Evolutionary conservation across 1,140 invertebrate species (phyloP).

Genomic region (Achroia grisella): DNA sequence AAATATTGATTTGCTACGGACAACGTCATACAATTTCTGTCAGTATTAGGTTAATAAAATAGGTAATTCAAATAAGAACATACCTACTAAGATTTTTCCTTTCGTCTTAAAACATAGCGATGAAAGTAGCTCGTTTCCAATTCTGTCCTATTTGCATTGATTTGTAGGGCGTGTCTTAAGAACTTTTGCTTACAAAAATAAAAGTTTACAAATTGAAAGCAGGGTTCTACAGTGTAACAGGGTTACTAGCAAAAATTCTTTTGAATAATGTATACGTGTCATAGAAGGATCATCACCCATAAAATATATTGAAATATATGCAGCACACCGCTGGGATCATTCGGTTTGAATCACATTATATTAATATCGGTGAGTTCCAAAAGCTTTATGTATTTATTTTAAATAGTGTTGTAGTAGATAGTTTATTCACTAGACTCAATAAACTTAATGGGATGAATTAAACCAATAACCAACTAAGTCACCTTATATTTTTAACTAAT

Average conservation of each 20-base stretch:
- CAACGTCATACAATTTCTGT: no score
- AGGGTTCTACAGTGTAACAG: not conserved
- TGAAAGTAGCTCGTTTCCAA: not conserved
- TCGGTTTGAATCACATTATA: slow-evolving; percentile 2
- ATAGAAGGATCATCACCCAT: not conserved
- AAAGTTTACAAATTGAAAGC: not conserved
- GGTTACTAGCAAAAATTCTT: not conserved
- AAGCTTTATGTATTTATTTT: not conserved
- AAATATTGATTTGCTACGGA: no score
- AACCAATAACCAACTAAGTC: no score
- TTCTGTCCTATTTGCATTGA: not conserved
- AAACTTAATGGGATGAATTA: no score
- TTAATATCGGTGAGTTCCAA: not conserved
- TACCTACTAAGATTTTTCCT: not conserved
- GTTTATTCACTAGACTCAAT: not conserved
- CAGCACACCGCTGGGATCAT: slow-evolving; percentile 1
- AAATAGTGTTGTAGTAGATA: not conserved
- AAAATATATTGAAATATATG: slow-evolving; percentile 3
- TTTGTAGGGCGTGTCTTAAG: not conserved
- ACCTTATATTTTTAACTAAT: no score
- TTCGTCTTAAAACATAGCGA: not conserved
- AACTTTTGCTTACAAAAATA: not conserved
- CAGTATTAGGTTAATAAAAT: not conserved
- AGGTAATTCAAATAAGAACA: not conserved
- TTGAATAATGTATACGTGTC: slow-evolving; percentile 4